Percentiles rank a stretch among this genome's conserved stretches.
phyloP scores from a whole-genome alignment of 1,140 invertebrate genomes.

The Caenorhabditis inopinata region DNA sequence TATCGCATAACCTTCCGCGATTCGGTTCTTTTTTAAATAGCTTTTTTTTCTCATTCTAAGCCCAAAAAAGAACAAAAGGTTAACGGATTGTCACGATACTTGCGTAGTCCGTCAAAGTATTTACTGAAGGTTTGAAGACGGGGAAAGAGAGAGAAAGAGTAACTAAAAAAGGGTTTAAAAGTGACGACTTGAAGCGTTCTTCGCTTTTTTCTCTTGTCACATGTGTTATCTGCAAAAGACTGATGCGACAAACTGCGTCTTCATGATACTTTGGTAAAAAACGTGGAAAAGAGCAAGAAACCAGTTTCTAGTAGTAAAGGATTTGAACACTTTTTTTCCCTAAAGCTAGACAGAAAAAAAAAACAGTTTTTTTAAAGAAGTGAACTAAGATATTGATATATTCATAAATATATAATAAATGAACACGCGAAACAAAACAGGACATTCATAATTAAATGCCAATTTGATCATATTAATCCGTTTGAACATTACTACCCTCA shows the following conservation, averaged over 20 bases:
- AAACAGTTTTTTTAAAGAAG: no score
- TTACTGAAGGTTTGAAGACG: neutral
- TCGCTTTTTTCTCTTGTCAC: neutral
- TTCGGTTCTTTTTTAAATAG: neutral
- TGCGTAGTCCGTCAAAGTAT: constrained; percentile 9
- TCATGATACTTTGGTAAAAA: neutral
- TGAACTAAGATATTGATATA: no score
- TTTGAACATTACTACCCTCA: no score
- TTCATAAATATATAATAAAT: no score
- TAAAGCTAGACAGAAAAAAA: no score
- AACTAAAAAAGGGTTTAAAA: constrained; percentile 14
- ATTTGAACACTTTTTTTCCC: no score
- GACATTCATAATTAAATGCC: no score
- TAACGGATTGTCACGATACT: neutral
- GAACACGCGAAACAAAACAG: no score
- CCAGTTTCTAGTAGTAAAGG: no score
- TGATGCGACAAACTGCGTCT: neutral
- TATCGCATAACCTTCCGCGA: neutral
- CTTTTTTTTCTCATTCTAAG: neutral
- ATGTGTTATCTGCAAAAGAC: neutral
- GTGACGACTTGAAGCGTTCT: constrained; percentile 17
- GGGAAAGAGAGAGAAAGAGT: neutral
- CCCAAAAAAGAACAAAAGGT: neutral
- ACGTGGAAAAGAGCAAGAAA: neutral
- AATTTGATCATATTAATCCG: no score